These are phyloP conservation scores for Paralvinella palmiformis DNA, from an alignment of 1,140 invertebrate species.

Conservation along the genomic window DNA sequence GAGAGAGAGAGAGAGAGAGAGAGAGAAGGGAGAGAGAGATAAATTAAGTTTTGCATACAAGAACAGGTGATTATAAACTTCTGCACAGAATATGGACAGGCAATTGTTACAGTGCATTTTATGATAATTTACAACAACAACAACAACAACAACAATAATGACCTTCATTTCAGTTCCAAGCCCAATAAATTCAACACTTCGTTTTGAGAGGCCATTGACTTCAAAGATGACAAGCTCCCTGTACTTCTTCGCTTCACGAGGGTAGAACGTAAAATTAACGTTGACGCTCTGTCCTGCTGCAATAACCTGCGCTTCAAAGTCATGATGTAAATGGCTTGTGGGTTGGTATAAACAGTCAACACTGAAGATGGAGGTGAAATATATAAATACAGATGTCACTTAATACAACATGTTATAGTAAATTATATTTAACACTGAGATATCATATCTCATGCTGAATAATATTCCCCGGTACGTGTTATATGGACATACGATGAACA, in stretches of 20 bases:
- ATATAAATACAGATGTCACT: too few species aligned
- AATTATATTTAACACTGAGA: too few species aligned
- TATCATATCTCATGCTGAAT: too few species aligned
- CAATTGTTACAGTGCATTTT: too few species aligned
- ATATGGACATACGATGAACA: too few species aligned
- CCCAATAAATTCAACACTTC: conserved; percentile 41
- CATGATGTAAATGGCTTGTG: conserved; percentile 38
- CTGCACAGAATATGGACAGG: too few species aligned
- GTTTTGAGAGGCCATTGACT: conserved; percentile 47
- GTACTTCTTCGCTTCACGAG: conserved; percentile 41
- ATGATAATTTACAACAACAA: not conserved
- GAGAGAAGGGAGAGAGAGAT: too few species aligned
- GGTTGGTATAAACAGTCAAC: conserved; percentile 44
- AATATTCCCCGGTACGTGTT: too few species aligned
- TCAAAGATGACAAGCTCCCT: conserved; percentile 44
- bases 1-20: too few species aligned
- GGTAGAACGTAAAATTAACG: conserved; percentile 45
- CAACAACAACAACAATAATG: not conserved
- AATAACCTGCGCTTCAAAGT: conserved; percentile 44
- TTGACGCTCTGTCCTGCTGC: conserved; percentile 30
- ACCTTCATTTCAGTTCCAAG: conserved; percentile 48
- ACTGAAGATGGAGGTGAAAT: conserved; percentile 30
- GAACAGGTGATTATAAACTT: too few species aligned
- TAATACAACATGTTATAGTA: too few species aligned
- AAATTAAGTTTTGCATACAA: too few species aligned